Base-by-base conservation (phyloP, 2,888 invertebrate genomes). In the Nysson spinosus region DNA sequence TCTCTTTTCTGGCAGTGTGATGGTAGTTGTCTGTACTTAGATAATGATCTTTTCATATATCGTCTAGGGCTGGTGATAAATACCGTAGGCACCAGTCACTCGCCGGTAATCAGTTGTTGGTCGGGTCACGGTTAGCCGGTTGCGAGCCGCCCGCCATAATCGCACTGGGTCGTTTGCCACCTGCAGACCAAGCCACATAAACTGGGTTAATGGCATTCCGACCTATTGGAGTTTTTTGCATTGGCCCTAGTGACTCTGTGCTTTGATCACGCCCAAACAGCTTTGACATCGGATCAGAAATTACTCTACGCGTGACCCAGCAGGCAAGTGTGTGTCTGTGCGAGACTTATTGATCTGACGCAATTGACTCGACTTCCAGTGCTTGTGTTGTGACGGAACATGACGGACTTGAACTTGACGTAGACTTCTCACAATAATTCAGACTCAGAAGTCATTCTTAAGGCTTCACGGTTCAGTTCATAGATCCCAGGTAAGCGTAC, bases 141-240 rank as follows among this genome's bases (percentile, higher is more conserved):
- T 83, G 84, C 80, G 83, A 84, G 85, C 82, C 83, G 82, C 82
- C 85, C 84, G 75, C 83, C 85, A 85, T 83, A 85, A 78, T 85
- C 83, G 82, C 83, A 84, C 83, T 82, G 83, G 82, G 83, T 82
- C 79, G 78, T 82, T 84, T 85, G 85, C 82, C 84, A 87, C 87
- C 87, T 87, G 87, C 85, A 87, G 87, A 87, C 80, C 87, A 87
- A 87, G 87, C 87, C 87, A 87, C 87, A 87, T 83, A 86, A 87
- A 87, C 86, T 85, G 85, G 86, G 87, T 87, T 87, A 87, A 86
- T 86, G 85, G 87, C 87, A 78, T 84, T 85, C 85, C 84, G 83
- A 83, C 79, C 80, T 80, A 80, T 83, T 76, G 78, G 80, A 81
- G 77, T 66, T 81, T 75, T 80, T 83, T 77, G 80, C 83, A 80